These are phyloP conservation scores for Micropoecilia bifurca DNA, from an alignment of 2,797 vertebrate species.

Conservation along the genomic window DNA sequence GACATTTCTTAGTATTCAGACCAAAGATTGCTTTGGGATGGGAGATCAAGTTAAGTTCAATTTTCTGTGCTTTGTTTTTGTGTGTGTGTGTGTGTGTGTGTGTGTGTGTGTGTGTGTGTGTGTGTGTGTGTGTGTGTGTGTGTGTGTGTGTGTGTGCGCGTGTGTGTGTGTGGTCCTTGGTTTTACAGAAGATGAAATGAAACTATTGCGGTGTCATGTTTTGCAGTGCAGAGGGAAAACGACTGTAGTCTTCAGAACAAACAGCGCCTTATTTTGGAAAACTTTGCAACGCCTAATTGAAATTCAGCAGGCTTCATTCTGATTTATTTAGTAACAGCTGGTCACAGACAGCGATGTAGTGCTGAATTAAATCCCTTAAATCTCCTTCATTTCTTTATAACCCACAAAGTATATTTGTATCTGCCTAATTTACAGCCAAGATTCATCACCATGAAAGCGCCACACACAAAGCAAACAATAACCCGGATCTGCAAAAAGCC, in stretches of 20 bases:
- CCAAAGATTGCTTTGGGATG: constrained; percentile 12
- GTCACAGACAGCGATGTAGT: constrained; percentile 52
- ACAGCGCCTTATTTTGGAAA: constrained; percentile 41
- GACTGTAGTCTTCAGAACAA: constrained; percentile 27
- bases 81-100: constrained; percentile 1
- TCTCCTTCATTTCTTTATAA: constrained; percentile 54
- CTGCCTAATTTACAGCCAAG: constrained; percentile 46
- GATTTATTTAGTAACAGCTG: constrained; percentile 66
- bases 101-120: neutral
- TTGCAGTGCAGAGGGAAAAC: constrained; percentile 17
- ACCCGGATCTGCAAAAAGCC: constrained; percentile 13
- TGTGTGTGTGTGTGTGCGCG: neutral
- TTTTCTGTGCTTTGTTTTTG: constrained; percentile 3
- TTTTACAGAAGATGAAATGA: constrained; percentile 19
- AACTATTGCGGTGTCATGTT: constrained; percentile 9
- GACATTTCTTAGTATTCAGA: constrained; percentile 22
- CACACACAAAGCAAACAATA: constrained; percentile 33
- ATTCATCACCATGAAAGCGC: constrained; percentile 43
- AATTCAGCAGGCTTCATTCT: constrained; percentile 47
- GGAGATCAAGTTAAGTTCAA: constrained; percentile 19
- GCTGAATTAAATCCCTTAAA: constrained; percentile 54
- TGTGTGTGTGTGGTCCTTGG: neutral
- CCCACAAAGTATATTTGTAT: constrained; percentile 45
- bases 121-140: constrained; percentile 1
- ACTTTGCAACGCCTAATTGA: constrained; percentile 40